These are phyloP conservation scores for Trichopoda pennipes DNA, from an alignment of 2,888 invertebrate genomes.

Conservation along the genomic window DNA sequence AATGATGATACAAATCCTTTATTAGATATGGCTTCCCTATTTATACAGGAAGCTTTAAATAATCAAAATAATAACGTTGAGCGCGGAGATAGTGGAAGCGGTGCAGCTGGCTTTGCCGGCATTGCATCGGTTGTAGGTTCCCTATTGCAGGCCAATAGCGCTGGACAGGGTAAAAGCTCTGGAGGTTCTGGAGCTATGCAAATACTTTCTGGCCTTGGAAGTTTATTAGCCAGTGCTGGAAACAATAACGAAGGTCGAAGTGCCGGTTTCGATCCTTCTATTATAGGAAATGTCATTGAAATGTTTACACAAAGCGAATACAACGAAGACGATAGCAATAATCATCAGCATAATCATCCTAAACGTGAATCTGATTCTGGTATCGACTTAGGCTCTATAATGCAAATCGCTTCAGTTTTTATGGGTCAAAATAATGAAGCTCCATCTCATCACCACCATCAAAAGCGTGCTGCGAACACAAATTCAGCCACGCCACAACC, in stretches of 20 bases:
- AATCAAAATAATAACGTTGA: constrained; percentile 78
- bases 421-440: constrained; percentile 79
- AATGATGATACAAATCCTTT: constrained; percentile 84
- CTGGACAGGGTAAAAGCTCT: constrained; percentile 75
- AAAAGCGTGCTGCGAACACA: constrained; percentile 72
- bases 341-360: constrained; percentile 68
- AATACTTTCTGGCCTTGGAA: constrained; percentile 80
- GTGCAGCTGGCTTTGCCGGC: constrained; percentile 81
- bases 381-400: constrained; percentile 82
- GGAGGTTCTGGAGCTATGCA: constrained; percentile 78
- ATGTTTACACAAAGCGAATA: constrained; percentile 81
- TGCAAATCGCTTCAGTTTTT: constrained; percentile 83
- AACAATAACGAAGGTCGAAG: constrained; percentile 74
- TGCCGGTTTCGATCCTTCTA: constrained; percentile 83
- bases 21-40: constrained; percentile 86
- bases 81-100: constrained; percentile 81
- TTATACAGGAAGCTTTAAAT: constrained; percentile 84
- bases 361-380: constrained; percentile 77
- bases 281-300: constrained; percentile 83
- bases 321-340: constrained; percentile 50
- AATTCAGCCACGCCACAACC: constrained; percentile 62
- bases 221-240: constrained; percentile 77
- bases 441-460: constrained; percentile 72
- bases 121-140: constrained; percentile 86
- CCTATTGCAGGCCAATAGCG: constrained; percentile 86